Base-by-base conservation (phyloP, 2,113 vertebrate genomes). In the Ictidomys tridecemlineatus region DNA sequence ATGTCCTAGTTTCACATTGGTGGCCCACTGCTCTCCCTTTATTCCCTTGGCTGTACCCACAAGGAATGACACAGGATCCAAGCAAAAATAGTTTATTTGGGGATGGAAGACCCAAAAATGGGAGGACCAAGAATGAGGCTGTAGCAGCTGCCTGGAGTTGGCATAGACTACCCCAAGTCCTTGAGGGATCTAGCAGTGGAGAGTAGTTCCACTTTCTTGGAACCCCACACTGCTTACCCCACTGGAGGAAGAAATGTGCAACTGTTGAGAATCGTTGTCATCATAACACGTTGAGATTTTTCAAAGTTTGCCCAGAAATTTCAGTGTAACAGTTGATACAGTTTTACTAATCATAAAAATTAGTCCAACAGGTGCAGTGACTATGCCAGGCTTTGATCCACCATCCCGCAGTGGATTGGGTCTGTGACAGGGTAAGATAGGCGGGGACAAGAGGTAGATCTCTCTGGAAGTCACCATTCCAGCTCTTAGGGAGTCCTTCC, bases 61-160 rank as follows among this genome's bases (percentile, higher is more conserved):
- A 34, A 94, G 51, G n/a, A 97, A 92, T 70, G 90, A 96, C 89
- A 95, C 84, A 65, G n/a, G 37, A 4, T 88, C 85, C 92, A 97
- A 96, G 92, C 87, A 97, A 97, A 98, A 97, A 98, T 98, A 98
- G 94, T 98, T 97, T 98, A 98, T 97, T 97, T 97, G 77, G 96
- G 87, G 95, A 94, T 5, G 53, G 97, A 97, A 96, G 94, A 95
- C 67, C 94, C 94, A 85, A 94, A 88, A 77, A 1, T 34, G 53
- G 73, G 37, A 22, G 74, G 28, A 42, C 80, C 74, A 18, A 48
- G 69, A 48, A 37, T 72, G 73, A 94, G 89, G 91, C 83, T n/a
- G n/a, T 26, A 82, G 92, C 45, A 92, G 96, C 96, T 95, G 76
- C 97, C 96, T 90, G 32, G 92, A 91, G 76, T 95, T 97, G 93